Percentiles rank a stretch among this genome's conserved stretches.
Evolutionary conservation across 1,140 invertebrate species (phyloP).

Genomic region (Lordiphosa collinella): DNA sequence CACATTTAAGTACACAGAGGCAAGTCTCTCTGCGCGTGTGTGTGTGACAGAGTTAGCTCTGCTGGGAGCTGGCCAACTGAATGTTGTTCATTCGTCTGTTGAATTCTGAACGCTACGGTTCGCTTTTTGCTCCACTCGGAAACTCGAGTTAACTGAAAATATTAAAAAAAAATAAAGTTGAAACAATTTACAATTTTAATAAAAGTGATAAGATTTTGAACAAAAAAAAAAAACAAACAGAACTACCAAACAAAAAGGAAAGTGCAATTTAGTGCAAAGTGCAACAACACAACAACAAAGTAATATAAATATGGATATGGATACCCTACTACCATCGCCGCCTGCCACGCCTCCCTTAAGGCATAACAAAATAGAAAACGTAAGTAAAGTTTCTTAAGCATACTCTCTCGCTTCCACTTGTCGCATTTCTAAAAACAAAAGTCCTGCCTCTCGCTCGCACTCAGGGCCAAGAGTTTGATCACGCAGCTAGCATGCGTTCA

Average conservation of each 20-base stretch:
- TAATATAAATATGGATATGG: conserved; percentile 69
- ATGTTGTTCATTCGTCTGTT: conserved; percentile 78
- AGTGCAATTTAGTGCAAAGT: conserved; percentile 38
- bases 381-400: conserved; percentile 45
- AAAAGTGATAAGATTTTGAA: conserved; percentile 42
- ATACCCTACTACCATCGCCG: conserved; percentile 81
- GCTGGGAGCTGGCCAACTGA: conserved; percentile 51
- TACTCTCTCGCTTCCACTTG: conserved; percentile 50
- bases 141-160: conserved; percentile 32
- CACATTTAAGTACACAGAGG: conserved; percentile 27
- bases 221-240: conserved; percentile 24
- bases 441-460: conserved; percentile 59
- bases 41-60: conserved; percentile 50
- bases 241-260: conserved; percentile 16
- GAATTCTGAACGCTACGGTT: conserved; percentile 77
- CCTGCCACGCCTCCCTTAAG: conserved; percentile 82
- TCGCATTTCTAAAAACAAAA: conserved; percentile 79
- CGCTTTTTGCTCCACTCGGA: conserved; percentile 38
- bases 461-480: conserved; percentile 51
- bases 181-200: conserved; percentile 22
- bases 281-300: conserved; percentile 23
- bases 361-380: conserved; percentile 81
- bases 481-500: conserved; percentile 79
- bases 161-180: conserved; percentile 29
- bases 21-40: conserved; percentile 29